These are phyloP conservation scores for Bombus picipes DNA, from an alignment of 1,140 invertebrate genomes.

Conservation along the genomic window DNA sequence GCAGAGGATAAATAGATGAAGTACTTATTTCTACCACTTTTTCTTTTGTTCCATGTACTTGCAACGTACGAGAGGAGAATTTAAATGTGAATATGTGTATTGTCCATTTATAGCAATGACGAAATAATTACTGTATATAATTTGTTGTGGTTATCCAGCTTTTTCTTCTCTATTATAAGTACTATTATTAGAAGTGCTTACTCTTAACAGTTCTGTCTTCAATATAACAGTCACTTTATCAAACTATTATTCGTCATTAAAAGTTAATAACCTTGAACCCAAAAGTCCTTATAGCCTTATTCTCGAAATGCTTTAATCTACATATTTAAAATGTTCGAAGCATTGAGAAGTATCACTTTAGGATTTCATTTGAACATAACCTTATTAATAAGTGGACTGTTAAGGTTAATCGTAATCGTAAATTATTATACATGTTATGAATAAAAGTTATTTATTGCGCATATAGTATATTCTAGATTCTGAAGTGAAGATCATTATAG, in stretches of 20 bases:
- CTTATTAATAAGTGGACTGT: neutral
- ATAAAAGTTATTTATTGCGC: neutral
- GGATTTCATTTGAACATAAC: neutral
- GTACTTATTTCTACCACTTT: neutral
- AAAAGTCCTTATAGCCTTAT: too few relatives aligned
- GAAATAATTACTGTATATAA: neutral
- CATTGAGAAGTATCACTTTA: too few relatives aligned
- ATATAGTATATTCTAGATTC: neutral
- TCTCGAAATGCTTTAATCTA: too few relatives aligned
- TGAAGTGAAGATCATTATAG: too few relatives aligned
- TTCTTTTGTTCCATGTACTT: neutral
- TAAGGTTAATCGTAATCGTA: too few relatives aligned
- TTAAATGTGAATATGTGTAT: neutral
- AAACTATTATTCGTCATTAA: too few relatives aligned
- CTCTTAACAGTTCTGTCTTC: neutral
- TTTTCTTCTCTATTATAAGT: neutral
- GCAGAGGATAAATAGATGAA: neutral
- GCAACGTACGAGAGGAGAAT: neutral
- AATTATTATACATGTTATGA: neutral
- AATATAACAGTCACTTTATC: too few relatives aligned
- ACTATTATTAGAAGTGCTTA: neutral
- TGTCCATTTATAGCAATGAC: neutral
- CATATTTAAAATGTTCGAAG: too few relatives aligned
- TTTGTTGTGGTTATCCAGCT: neutral
- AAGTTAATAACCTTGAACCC: too few relatives aligned